Conservation (phyloP, 2,113 vertebrate species). For the Gobio gobio region DNA sequence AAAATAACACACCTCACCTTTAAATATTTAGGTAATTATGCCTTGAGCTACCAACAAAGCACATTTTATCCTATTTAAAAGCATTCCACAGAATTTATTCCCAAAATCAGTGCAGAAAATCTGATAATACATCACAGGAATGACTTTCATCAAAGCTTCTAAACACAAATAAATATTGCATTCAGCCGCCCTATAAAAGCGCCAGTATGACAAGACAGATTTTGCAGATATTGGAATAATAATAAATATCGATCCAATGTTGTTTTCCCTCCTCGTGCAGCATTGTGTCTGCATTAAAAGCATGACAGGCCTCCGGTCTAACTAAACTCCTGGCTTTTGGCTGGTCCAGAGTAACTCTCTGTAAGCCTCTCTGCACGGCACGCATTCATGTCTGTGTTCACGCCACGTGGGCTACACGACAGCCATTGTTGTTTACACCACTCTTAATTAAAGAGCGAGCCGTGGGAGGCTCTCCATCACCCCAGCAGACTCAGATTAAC, state of each 20-base stretch:
- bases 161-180: not conserved
- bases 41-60: not conserved
- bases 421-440: constrained; percentile 48
- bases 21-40: not conserved
- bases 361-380: not conserved
- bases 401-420: constrained; percentile 19
- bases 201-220: not conserved
- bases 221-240: constrained; percentile 1
- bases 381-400: constrained; percentile 6
- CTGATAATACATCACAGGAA: not conserved
- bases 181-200: not conserved
- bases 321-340: not conserved
- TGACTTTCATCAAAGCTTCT: not conserved
- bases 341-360: not conserved
- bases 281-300: constrained; percentile 19
- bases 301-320: not conserved
- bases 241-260: constrained; percentile 22
- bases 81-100: not conserved
- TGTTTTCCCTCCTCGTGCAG: not conserved
- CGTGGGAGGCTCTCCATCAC: constrained; percentile 43
- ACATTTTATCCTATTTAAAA: not conserved
- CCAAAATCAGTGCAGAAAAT: not conserved
- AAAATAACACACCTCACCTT: not conserved
- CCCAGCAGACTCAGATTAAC: constrained; percentile 38
- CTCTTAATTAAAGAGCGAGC: constrained; percentile 54